Base-by-base conservation (phyloP, 2,797 vertebrate species). In the Babyrousa celebensis region DNA sequence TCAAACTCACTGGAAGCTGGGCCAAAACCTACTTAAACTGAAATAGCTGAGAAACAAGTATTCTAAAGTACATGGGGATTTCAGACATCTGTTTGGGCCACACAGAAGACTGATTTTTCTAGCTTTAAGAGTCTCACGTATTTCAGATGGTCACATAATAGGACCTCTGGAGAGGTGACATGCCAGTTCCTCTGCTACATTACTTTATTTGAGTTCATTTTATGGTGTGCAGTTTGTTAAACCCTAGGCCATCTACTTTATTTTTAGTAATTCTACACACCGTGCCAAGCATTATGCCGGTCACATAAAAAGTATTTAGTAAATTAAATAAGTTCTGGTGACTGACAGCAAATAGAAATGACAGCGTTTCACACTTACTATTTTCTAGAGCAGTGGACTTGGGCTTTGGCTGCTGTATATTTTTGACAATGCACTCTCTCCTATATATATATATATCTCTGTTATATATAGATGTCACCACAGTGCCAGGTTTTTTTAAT, bases 331-430 rank as follows among this genome's bases (percentile, higher is more conserved):
- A 85, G 32, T 60, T 36, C 56, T 95, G 27, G 21, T 72, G 29
- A 62, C 84, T 94, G 70, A 54, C 40, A 93, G 52, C 17, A 85
- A 95, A 93, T 27, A 83, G 12, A 86, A 96, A 83, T n/a, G 18
- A 29, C n/a, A 18, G 1, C 79, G 32, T 78, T 74, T 85, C 32
- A 86, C n/a, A 78, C 54, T 87, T 90, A 63, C 3, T 87, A 0
- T 60, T 86, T 85, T 87, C 36, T 86, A 77, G 4, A 91, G 14
- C 60, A 72, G 36, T n/a, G 18, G 15, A 29, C 68, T 88, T 93
- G 0, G 11, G 82, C 70, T 68, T 32, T 56, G 67, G 48, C 52
- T 94, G 16, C 52, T 67, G 9, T 80, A 32, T 48, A 63, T 58
- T 62, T 94, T 91, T 65, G 32, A 48, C 14, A 14, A 78, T 83